phyloP scores from a whole-genome alignment of 2,888 invertebrate genomes.

The Iselma pallidipennis region DNA sequence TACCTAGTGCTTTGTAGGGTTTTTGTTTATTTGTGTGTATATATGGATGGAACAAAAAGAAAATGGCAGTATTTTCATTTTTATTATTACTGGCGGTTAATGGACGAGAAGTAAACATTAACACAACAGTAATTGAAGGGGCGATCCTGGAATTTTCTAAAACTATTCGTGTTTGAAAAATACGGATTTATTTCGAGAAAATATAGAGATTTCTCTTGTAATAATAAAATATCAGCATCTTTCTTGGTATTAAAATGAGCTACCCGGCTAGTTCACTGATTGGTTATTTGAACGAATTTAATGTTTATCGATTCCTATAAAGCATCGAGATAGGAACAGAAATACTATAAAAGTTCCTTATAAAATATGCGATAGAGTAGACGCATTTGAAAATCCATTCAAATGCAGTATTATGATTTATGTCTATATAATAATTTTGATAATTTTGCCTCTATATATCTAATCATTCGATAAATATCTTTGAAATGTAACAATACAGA shows the following conservation, averaged over 20 bases:
- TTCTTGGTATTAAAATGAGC: constrained; percentile 27
- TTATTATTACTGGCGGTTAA: too few relatives aligned
- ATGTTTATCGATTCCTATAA: constrained; percentile 32
- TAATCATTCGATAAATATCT: not conserved
- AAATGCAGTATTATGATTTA: constrained; percentile 20
- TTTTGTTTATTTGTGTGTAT: not conserved
- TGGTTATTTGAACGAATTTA: constrained; percentile 30
- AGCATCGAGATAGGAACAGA: constrained; percentile 28
- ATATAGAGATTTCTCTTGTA: too few relatives aligned
- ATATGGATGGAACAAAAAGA: not conserved
- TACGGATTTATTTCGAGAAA: too few relatives aligned
- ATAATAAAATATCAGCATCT: constrained; percentile 1
- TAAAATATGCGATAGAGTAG: constrained; percentile 24
- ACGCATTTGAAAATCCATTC: constrained; percentile 14
- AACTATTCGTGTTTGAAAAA: too few relatives aligned
- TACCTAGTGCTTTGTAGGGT: too few relatives aligned
- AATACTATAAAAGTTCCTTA: constrained; percentile 32
- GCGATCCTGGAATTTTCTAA: too few relatives aligned
- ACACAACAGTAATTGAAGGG: too few relatives aligned
- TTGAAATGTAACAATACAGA: constrained; percentile 4
- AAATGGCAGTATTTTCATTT: not conserved
- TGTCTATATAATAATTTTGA: constrained; percentile 16
- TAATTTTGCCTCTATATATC: too few relatives aligned
- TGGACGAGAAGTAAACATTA: too few relatives aligned
- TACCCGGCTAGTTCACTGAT: constrained; percentile 22